A percentile compares a stretch with the other conserved stretches of the same genome.
These are phyloP conservation scores for Eurystomus glaucurus DNA, from an alignment of 2,797 vertebrate species.

Conservation along the genomic window DNA sequence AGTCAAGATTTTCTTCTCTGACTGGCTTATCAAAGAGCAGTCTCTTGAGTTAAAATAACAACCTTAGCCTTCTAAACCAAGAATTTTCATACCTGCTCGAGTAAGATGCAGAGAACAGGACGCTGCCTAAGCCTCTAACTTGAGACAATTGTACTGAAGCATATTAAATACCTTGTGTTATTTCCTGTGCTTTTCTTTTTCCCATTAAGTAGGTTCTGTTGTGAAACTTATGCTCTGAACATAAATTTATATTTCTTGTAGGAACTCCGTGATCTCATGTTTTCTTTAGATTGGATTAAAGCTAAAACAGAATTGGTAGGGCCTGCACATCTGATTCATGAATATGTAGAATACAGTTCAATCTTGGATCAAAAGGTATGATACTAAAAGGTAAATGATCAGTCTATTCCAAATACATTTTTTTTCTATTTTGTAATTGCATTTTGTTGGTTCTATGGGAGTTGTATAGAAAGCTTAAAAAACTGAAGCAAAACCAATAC, in stretches of 20 bases:
- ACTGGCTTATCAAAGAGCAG: background rate
- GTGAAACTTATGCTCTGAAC: background rate
- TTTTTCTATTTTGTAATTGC: background rate
- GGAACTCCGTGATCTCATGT: slow-evolving; percentile 93
- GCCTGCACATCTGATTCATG: slow-evolving; percentile 94
- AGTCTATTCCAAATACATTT: background rate
- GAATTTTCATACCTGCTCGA: background rate
- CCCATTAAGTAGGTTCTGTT: background rate
- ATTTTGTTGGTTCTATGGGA: background rate
- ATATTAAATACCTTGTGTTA: background rate
- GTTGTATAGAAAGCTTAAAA: background rate
- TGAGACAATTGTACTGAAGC: accelerated
- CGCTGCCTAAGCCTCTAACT: background rate
- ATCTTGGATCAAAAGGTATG: slow-evolving; percentile 94
- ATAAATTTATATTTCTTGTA: slow-evolving; percentile 71
- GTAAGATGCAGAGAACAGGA: background rate
- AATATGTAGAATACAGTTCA: slow-evolving; percentile 91
- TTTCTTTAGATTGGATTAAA: slow-evolving; percentile 96
- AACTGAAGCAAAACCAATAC: background rate
- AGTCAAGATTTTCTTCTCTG: background rate
- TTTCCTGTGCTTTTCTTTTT: background rate
- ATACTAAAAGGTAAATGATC: slow-evolving; percentile 48
- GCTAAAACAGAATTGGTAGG: slow-evolving; percentile 92
- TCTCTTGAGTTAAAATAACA: background rate
- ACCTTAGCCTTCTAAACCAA: background rate